These are phyloP conservation scores for Drosophila parvula DNA, from an alignment of 1,140 invertebrate genomes.

Conservation along the genomic window DNA sequence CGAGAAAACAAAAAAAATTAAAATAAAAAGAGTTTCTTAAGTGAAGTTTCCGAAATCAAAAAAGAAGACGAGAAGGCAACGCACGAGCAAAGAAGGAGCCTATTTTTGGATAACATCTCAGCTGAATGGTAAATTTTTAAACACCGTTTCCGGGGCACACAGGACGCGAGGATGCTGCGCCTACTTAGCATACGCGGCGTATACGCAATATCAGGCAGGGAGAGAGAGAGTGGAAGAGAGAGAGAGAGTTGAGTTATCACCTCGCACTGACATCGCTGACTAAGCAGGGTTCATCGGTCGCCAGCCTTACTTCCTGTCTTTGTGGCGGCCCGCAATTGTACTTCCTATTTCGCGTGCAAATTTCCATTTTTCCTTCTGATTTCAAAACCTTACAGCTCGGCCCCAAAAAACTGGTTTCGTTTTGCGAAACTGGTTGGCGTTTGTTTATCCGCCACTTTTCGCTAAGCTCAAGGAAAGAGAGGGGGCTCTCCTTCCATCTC, in stretches of 20 bases:
- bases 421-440: slow-evolving; percentile 74
- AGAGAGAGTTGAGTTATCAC: slow-evolving; percentile 27
- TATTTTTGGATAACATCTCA: slow-evolving; percentile 72
- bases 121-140: slow-evolving; percentile 74
- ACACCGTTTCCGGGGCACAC: slow-evolving; percentile 22
- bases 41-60: slow-evolving; percentile 74
- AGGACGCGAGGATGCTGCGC: slow-evolving; percentile 3
- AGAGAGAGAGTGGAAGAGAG: not conserved
- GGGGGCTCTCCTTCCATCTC: not conserved
- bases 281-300: slow-evolving; percentile 38
- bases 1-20: slow-evolving; percentile 25
- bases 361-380: slow-evolving; percentile 59
- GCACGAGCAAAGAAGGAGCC: slow-evolving; percentile 60
- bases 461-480: too few species aligned
- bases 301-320: slow-evolving; percentile 68
- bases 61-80: slow-evolving; percentile 49
- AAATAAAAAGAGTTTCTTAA: slow-evolving; percentile 50
- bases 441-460: slow-evolving; percentile 13
- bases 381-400: slow-evolving; percentile 29
- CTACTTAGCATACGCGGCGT: slow-evolving; percentile 57
- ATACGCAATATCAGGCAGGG: slow-evolving; percentile 66
- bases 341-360: slow-evolving; percentile 64
- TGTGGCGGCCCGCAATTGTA: slow-evolving; percentile 50
- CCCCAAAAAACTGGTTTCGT: slow-evolving; percentile 70
- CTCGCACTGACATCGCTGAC: slow-evolving; percentile 17